Base-by-base conservation (phyloP, 2,888 invertebrate species). In the Dinocampus coccinellae region DNA sequence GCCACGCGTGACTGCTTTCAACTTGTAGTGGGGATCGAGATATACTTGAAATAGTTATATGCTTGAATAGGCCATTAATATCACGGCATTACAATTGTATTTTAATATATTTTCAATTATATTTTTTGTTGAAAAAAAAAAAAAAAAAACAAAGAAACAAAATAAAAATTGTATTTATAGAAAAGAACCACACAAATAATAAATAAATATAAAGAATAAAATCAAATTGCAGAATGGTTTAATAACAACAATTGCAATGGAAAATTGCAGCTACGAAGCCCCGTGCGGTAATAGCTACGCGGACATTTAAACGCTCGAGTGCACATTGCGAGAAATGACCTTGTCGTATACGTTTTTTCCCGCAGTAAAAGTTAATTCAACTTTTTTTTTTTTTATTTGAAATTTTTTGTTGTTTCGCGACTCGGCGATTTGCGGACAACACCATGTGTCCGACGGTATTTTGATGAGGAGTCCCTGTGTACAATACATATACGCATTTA, bases 391-490 rank as follows among this genome's bases (percentile, higher is more conserved):
- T 64, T 24, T 20, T n/a, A n/a, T n/a, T n/a, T n/a, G n/a, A n/a
- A n/a, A n/a, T n/a, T n/a, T n/a, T 33, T 13, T 29, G 10, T 26
- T 34, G 64, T 29, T 42, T 36, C 52, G 7, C 22, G 66, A 52
- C 69, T 58, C 33, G 58, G 73, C 76, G 78, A 78, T 78, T 77
- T 74, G 74, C 69, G 74, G 53, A 67, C 64, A 73, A 72, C 78
- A 77, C 78, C 77, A 79, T 78, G 80, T 76, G 79, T 78, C 78
- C 79, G 79, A 77, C 83, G 87, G 86, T 84, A 86, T 87, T 87
- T 86, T 87, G 85, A 86, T 86, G 87, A 86, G 87, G 76, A 80
- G 73, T 72, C 70, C 36, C 29, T 36, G 74, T 16, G 61, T 58
- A 60, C 42, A 16, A 63, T 58, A 42, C 34, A 24, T 7, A 29